phyloP scores from a whole-genome alignment of 2,113 vertebrate species.

The Acanthisitta chloris region DNA sequence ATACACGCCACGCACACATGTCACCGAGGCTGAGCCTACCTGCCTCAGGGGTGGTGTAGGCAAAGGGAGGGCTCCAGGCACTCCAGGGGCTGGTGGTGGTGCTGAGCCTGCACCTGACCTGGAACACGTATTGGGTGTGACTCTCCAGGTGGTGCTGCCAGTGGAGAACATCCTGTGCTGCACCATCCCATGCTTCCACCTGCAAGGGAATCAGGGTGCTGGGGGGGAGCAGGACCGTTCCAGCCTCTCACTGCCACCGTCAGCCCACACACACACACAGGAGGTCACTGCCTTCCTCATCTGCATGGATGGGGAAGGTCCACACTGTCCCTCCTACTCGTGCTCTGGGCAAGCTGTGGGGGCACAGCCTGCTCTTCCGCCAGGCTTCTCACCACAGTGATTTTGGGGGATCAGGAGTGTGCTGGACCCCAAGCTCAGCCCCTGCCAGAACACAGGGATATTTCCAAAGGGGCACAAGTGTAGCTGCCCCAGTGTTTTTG shows the following conservation, averaged over 20 bases:
- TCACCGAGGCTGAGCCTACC: constrained; percentile 28
- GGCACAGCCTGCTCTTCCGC: accelerated
- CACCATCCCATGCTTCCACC: background rate
- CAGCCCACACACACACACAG: background rate
- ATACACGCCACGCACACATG: accelerated
- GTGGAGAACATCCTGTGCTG: accelerated
- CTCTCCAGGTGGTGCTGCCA: constrained; percentile 54
- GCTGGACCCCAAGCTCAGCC: background rate
- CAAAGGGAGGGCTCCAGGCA: constrained; percentile 62
- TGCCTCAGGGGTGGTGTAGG: constrained; percentile 61
- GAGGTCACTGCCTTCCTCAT: background rate
- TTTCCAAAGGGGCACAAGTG: accelerated
- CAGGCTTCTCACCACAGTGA: accelerated
- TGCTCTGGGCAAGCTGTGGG: accelerated
- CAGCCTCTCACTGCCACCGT: accelerated
- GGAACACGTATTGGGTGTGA: constrained; percentile 58
- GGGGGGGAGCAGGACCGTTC: accelerated
- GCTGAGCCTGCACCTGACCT: constrained; percentile 66
- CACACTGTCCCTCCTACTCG: accelerated
- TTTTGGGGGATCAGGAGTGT: background rate
- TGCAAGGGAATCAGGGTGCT: background rate
- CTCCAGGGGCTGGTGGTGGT: constrained; percentile 54
- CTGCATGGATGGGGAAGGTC: accelerated
- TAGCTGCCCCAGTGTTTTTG: accelerated
- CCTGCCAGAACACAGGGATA: accelerated